Conservation (phyloP, 2,888 invertebrate species). For the Campoplex capitator region DNA sequence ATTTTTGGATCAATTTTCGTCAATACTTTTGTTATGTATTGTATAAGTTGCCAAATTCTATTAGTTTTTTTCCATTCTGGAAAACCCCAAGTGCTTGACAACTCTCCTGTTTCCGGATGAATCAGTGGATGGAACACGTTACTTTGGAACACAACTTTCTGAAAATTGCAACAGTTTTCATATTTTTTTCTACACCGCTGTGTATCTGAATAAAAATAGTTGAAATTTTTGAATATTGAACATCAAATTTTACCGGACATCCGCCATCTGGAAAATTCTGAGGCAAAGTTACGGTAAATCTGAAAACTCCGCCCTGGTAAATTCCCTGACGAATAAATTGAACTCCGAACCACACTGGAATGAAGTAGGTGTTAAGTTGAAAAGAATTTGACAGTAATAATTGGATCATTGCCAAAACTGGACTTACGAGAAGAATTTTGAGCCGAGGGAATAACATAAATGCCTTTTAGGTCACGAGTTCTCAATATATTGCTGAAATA, state of each 20-base stretch:
- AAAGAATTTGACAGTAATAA: conserved; percentile 12
- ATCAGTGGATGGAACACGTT: conserved; percentile 95
- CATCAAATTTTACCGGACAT: conserved; percentile 89
- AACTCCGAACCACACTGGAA: conserved; percentile 95
- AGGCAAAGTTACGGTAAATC: conserved; percentile 94
- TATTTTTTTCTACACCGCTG: not conserved
- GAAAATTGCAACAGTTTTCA: conserved; percentile 75
- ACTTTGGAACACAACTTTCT: conserved; percentile 94
- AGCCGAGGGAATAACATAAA: conserved; percentile 97
- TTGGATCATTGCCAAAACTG: not conserved
- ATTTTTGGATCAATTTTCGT: conserved; percentile 91
- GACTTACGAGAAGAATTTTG: conserved; percentile 92
- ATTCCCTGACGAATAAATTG: conserved; percentile 95
- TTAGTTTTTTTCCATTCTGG: conserved; percentile 92
- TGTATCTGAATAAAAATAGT: not conserved
- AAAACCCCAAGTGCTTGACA: conserved; percentile 92
- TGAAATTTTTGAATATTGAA: not conserved
- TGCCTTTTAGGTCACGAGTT: conserved; percentile 93
- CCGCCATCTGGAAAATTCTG: conserved; percentile 94
- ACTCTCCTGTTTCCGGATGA: conserved; percentile 90
- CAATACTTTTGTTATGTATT: conserved; percentile 93
- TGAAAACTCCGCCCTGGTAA: conserved; percentile 95
- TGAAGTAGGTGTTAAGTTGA: not conserved
- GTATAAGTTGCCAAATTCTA: conserved; percentile 93
- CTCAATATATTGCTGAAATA: conserved; percentile 92